Evolutionary conservation across 2,797 vertebrate species (phyloP).

Genomic region (Propithecus deckenii): DNA sequence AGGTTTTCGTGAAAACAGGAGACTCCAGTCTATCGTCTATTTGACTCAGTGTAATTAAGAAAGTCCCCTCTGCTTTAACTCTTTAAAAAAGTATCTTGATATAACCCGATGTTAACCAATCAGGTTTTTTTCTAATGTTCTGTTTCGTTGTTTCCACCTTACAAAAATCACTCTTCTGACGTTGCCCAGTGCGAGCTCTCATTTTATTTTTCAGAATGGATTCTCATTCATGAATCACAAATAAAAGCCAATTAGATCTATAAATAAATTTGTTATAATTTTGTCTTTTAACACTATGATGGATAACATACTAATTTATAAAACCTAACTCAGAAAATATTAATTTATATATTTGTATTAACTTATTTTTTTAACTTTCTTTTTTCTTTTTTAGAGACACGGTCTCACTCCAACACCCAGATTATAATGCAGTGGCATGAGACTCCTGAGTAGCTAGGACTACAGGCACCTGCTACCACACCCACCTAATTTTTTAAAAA

Average conservation of each 20-base stretch:
- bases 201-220: background rate
- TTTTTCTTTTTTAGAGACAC: background rate
- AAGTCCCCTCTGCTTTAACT: background rate
- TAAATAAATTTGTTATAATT: background rate
- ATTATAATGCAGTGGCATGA: background rate
- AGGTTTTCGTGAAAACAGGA: background rate
- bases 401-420: background rate
- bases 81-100: background rate
- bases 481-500: background rate
- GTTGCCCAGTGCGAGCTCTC: background rate
- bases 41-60: background rate
- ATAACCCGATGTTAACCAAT: background rate
- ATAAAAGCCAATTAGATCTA: background rate
- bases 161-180: background rate
- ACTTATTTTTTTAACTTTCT: background rate
- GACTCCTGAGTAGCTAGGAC: background rate
- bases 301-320: background rate
- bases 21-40: background rate
- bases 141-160: background rate
- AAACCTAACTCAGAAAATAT: background rate
- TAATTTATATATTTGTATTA: background rate
- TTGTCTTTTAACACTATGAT: background rate
- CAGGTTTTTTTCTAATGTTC: background rate
- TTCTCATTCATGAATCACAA: background rate
- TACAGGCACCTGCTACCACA: background rate